phyloP scores from a whole-genome alignment of 2,113 vertebrate genomes.

The Halcyon senegalensis region DNA sequence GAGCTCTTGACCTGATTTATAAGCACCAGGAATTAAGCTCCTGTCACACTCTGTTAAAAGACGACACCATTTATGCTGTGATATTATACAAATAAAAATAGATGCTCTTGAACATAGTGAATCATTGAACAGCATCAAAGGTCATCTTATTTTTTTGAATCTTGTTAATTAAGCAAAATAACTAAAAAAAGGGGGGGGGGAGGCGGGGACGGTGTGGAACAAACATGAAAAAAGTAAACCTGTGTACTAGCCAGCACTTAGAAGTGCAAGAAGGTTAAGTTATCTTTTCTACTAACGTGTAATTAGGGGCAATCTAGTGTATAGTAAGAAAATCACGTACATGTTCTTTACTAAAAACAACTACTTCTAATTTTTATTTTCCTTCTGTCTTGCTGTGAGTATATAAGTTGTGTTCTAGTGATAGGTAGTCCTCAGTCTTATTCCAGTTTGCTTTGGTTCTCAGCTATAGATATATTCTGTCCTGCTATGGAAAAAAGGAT shows the following conservation, averaged over 20 bases:
- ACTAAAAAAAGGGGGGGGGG: neutral
- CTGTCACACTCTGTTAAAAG: constrained; percentile 45
- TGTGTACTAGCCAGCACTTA: neutral
- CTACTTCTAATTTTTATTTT: neutral
- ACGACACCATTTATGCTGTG: constrained; percentile 2
- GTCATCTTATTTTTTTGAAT: constrained; percentile 14
- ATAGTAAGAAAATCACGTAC: neutral
- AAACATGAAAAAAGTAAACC: neutral
- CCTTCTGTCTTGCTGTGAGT: neutral
- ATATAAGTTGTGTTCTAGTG: neutral
- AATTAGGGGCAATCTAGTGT: neutral
- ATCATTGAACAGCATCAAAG: neutral
- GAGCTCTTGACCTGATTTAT: constrained; percentile 63
- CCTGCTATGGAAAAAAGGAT: neutral
- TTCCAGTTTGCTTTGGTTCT: neutral
- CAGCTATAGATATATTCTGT: neutral
- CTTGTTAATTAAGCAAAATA: constrained; percentile 20
- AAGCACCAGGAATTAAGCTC: constrained; percentile 60
- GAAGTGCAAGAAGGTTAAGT: neutral
- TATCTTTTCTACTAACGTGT: neutral
- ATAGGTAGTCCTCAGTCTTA: neutral
- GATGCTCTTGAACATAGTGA: neutral
- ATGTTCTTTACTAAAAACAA: neutral
- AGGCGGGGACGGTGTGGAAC: too few relatives aligned
- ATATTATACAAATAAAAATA: constrained; percentile 46